Evolutionary conservation across 2,888 invertebrate genomes (phyloP).

Genomic region (Lithophane leautieri): DNA sequence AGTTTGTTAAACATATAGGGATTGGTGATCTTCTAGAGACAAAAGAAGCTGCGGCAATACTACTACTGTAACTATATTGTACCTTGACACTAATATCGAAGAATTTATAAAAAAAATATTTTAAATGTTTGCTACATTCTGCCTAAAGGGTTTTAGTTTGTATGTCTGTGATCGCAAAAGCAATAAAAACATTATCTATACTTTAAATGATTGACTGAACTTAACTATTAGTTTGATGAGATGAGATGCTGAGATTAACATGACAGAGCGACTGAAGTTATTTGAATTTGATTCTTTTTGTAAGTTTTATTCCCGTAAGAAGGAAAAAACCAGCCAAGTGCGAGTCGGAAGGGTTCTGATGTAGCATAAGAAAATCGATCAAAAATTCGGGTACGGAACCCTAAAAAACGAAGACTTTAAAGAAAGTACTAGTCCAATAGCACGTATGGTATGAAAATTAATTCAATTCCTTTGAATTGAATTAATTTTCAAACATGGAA

Average conservation of each 20-base stretch:
- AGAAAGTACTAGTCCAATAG: not conserved
- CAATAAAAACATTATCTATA: not conserved
- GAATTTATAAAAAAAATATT: not conserved
- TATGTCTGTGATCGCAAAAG: not conserved
- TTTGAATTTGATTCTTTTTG: not conserved
- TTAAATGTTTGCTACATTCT: slow-evolving; percentile 4
- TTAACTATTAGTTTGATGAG: not conserved
- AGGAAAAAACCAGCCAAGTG: not conserved
- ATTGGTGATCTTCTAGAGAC: not conserved
- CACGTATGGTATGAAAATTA: not conserved
- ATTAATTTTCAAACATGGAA: no score
- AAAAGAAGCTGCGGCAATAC: not conserved
- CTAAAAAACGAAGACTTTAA: not conserved
- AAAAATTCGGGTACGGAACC: no score
- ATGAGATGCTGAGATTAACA: not conserved
- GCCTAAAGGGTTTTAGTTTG: not conserved
- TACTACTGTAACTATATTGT: not conserved
- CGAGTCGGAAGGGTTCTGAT: not conserved
- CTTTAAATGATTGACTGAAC: not conserved
- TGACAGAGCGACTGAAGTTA: not conserved
- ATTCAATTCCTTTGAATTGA: no score
- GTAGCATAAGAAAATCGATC: no score
- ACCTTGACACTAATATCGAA: not conserved
- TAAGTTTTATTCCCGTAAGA: not conserved
- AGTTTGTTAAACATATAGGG: not conserved